These are phyloP conservation scores for Drosophila leonis DNA, from an alignment of 2,888 invertebrate species.

Conservation along the genomic window DNA sequence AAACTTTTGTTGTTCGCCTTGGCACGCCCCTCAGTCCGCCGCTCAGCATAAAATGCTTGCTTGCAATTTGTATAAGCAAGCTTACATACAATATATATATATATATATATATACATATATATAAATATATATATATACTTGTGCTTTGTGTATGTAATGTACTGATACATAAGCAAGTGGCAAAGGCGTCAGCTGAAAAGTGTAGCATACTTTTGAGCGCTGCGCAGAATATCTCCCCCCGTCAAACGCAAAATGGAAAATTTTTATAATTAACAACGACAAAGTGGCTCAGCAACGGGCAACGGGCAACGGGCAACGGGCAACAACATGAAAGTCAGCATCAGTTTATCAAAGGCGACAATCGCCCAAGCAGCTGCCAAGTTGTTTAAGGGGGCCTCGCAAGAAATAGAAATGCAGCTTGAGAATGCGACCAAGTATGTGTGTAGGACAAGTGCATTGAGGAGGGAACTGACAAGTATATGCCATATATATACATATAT, in stretches of 20 bases:
- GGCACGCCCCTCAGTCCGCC: background rate
- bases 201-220: slow-evolving; percentile 76
- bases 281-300: slow-evolving; percentile 68
- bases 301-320: slow-evolving; percentile 37
- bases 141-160: slow-evolving; percentile 5
- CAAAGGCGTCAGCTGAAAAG: slow-evolving; percentile 69
- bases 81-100: slow-evolving; percentile 45
- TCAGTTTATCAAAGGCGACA: slow-evolving; percentile 76
- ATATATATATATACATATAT: slow-evolving; percentile 28
- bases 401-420: slow-evolving; percentile 59
- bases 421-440: slow-evolving; percentile 43
- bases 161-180: slow-evolving; percentile 62
- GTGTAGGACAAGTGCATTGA: slow-evolving; percentile 39
- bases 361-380: slow-evolving; percentile 52
- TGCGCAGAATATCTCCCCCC: slow-evolving; percentile 60
- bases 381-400: slow-evolving; percentile 36
- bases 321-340: slow-evolving; percentile 60
- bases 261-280: slow-evolving; percentile 79
- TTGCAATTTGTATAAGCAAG: slow-evolving; percentile 76
- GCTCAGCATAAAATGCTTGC: slow-evolving; percentile 69
- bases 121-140: slow-evolving; percentile 27
- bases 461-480: slow-evolving; percentile 48
- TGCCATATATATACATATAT: slow-evolving; percentile 4
- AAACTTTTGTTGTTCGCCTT: slow-evolving; percentile 69
- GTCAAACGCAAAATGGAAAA: slow-evolving; percentile 55